These are phyloP conservation scores for Apis laboriosa DNA, from an alignment of 1,140 invertebrate genomes.

Conservation along the genomic window DNA sequence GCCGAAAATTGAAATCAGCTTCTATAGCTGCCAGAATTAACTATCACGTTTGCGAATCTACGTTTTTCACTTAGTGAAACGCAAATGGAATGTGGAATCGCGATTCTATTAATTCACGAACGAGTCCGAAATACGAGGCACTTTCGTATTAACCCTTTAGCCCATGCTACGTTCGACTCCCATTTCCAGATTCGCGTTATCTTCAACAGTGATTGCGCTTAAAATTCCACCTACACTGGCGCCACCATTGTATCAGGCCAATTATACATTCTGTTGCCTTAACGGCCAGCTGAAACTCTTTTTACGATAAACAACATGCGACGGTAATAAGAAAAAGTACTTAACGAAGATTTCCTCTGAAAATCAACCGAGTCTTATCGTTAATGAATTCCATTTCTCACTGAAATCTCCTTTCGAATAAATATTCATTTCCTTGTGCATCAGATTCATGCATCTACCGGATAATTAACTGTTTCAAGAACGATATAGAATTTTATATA, in stretches of 20 bases:
- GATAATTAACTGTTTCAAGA: neutral
- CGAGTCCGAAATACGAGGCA: constrained; percentile 25
- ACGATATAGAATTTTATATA: neutral
- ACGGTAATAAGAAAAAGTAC: neutral
- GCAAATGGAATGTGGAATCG: constrained; percentile 33
- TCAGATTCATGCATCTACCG: neutral
- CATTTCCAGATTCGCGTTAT: constrained; percentile 20
- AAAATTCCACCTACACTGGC: constrained; percentile 22
- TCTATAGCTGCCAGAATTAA: neutral
- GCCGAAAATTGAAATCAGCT: neutral
- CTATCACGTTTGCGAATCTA: neutral
- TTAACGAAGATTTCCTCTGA: neutral
- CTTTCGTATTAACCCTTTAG: constrained; percentile 4
- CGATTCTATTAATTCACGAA: constrained; percentile 27
- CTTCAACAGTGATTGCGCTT: constrained; percentile 9
- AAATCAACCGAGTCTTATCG: neutral
- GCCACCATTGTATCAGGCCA: neutral
- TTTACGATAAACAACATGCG: constrained; percentile 30
- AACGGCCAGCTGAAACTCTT: constrained; percentile 13
- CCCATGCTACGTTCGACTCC: constrained; percentile 11
- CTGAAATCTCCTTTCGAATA: neutral
- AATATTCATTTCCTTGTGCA: neutral
- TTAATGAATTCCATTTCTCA: neutral
- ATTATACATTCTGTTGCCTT: constrained; percentile 22
- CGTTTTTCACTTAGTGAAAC: constrained; percentile 25